Evolutionary conservation across 2,888 invertebrate genomes (phyloP), one percentile per base, ranked within the genome.

Genomic region (Pollenia labialis): DNA sequence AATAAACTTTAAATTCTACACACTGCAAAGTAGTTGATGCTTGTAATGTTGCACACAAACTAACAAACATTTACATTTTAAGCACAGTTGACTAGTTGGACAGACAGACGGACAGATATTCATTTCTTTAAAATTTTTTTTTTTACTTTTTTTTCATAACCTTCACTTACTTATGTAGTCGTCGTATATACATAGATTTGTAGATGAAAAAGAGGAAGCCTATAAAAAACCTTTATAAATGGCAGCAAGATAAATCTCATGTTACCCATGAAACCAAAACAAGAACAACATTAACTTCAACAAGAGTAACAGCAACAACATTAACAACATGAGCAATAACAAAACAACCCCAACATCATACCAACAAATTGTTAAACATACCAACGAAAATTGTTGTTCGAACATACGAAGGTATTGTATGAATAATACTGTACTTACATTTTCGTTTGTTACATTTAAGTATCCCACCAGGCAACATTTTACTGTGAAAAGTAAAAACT

Each of bases 241-340:
- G 85, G 87, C 85, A 83, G 83, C 87, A 83, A 76, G 77, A 87
- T 87, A 87, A 87, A 87, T 87, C 87, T 87, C 76, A 83, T 85
- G 85, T 87, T 83, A 87, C 87, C 85, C 76, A 54, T 66, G 52
- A 75, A 32, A 74, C 44, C 66, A 76, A 68, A 23, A 66, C 81
- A 56, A 54, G n/a, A 52, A 52, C 46, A 44, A 40, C 48, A 64
- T 58, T 46, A 72, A 40, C 68, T 62, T 40, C 56, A 76, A 46
- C 64, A 32, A 23, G 52, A 77, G 69, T 46, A 82, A 46, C 23
- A 66, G 11, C 72, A 72, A 54, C 2, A 62, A 9, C 12, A 52
- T 10, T 1, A 46, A 56, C 64, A 81, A 23, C 23, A 66, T 48
- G 4, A 66, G 18, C 44, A 66, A 62, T 23, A 60, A 58, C n/a